phyloP scores from a whole-genome alignment of 2,113 vertebrate genomes.

The Alligator mississippiensis region DNA sequence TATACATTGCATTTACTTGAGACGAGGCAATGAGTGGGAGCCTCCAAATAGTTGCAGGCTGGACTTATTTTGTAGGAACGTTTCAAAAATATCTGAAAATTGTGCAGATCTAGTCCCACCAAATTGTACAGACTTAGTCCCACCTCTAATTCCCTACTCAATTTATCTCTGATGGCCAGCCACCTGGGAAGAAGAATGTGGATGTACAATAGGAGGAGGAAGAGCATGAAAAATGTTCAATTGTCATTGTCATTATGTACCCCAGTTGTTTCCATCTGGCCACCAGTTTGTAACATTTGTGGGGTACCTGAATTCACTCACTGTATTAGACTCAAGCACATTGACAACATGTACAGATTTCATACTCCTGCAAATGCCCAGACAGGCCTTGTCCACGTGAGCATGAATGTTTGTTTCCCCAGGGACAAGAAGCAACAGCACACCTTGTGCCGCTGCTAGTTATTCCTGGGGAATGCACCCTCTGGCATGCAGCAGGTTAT shows the following conservation, averaged over 20 bases:
- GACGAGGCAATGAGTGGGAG: no score
- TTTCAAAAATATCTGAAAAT: background rate
- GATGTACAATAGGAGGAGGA: background rate
- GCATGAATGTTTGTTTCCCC: no score
- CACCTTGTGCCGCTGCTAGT: no score
- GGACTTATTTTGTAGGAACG: background rate
- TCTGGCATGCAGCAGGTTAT: no score
- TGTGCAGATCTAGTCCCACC: background rate
- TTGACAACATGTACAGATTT: conserved; percentile 33
- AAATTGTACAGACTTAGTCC: background rate
- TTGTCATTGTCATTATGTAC: no score
- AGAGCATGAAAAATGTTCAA: background rate
- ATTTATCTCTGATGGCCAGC: background rate
- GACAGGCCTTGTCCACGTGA: no score
- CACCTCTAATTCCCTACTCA: background rate
- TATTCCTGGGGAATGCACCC: no score
- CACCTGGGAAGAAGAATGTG: background rate
- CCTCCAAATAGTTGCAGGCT: background rate
- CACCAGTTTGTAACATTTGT: background rate
- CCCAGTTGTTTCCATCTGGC: background rate
- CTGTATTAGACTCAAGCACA: background rate
- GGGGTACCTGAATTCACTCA: conserved; percentile 11
- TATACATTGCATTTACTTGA: no score
- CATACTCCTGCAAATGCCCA: background rate
- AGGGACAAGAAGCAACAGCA: no score